A percentile compares a stretch with the other conserved stretches of the same genome.
Evolutionary conservation across 1,140 invertebrate genomes (phyloP).

Genomic region (Pogonomyrmex barbatus): DNA sequence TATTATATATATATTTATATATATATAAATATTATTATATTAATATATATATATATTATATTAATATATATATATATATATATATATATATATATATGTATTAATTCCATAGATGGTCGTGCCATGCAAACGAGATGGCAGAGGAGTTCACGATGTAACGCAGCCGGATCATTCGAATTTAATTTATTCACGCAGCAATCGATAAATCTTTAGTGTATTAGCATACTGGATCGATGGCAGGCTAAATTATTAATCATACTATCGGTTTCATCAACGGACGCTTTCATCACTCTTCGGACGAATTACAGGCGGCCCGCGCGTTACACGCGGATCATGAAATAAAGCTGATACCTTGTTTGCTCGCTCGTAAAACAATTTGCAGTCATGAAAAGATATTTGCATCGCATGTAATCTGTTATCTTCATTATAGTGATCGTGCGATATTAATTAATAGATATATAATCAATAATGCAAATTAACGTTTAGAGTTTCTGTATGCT

Average conservation of each 20-base stretch:
- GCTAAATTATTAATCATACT: slow-evolving; percentile 74
- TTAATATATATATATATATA: slow-evolving; percentile 2
- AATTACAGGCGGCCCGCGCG: slow-evolving; percentile 55
- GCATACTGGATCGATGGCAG: slow-evolving; percentile 61
- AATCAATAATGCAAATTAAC: background rate
- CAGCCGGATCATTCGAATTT: slow-evolving; percentile 56
- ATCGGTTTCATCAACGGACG: slow-evolving; percentile 72
- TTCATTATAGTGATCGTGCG: slow-evolving; percentile 42
- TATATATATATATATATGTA: background rate
- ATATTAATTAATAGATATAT: slow-evolving; percentile 56
- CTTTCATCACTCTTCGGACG: slow-evolving; percentile 61
- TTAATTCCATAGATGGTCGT: slow-evolving; percentile 29
- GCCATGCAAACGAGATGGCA: slow-evolving; percentile 32
- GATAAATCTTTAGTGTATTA: slow-evolving; percentile 64
- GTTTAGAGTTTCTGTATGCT: background rate
- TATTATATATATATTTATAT: slow-evolving; percentile 7
- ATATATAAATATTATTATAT: too few species aligned
- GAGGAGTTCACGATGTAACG: slow-evolving; percentile 37
- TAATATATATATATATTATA: background rate
- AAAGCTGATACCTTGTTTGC: slow-evolving; percentile 51
- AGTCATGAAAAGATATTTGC: slow-evolving; percentile 48
- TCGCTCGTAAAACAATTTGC: slow-evolving; percentile 71
- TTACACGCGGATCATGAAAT: slow-evolving; percentile 46
- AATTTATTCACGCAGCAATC: slow-evolving; percentile 65
- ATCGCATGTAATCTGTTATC: slow-evolving; percentile 10